phyloP scores from a whole-genome alignment of 2,797 vertebrate species.

The Cyprinodon diabolis region DNA sequence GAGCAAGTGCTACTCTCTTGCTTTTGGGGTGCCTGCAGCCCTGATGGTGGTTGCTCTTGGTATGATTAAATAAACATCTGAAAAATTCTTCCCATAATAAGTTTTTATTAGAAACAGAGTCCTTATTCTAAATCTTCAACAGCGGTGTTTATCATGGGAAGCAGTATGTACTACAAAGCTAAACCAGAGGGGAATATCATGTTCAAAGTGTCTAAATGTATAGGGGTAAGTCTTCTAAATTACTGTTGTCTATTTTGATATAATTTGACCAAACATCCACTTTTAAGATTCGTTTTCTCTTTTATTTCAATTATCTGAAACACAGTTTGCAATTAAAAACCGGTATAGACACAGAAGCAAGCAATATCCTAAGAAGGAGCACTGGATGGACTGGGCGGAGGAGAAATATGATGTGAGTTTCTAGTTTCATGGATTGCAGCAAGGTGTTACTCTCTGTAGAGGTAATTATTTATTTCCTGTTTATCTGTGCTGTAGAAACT shows the following conservation, averaged over 20 bases:
- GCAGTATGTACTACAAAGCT: slow-evolving; percentile 90
- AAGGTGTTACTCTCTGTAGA: neutral
- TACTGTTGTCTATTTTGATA: neutral
- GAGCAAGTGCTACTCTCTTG: slow-evolving; percentile 91
- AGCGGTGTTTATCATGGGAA: slow-evolving; percentile 93
- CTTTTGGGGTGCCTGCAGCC: slow-evolving; percentile 92
- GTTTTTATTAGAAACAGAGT: neutral
- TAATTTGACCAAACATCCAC: neutral
- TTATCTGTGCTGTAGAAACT: slow-evolving; percentile 80
- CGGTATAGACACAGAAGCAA: slow-evolving; percentile 86
- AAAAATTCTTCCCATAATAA: slow-evolving; percentile 7
- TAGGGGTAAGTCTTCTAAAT: slow-evolving; percentile 81
- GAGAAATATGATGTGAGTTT: slow-evolving; percentile 90
- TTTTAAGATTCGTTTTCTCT: slow-evolving; percentile 13
- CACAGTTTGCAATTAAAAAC: slow-evolving; percentile 91
- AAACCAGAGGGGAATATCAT: slow-evolving; percentile 93
- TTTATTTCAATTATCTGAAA: slow-evolving; percentile 4
- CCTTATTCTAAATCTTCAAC: slow-evolving; percentile 28
- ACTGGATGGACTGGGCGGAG: slow-evolving; percentile 97
- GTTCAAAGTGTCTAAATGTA: slow-evolving; percentile 87
- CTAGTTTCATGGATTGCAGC: neutral
- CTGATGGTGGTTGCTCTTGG: slow-evolving; percentile 90
- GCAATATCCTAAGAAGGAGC: slow-evolving; percentile 83
- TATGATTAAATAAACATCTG: slow-evolving; percentile 57
- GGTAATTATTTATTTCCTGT: slow-evolving; percentile 11